Evolutionary conservation across 2,888 invertebrate genomes (phyloP), one percentile per base, ranked within the genome.

Genomic region (Lottia scabra): DNA sequence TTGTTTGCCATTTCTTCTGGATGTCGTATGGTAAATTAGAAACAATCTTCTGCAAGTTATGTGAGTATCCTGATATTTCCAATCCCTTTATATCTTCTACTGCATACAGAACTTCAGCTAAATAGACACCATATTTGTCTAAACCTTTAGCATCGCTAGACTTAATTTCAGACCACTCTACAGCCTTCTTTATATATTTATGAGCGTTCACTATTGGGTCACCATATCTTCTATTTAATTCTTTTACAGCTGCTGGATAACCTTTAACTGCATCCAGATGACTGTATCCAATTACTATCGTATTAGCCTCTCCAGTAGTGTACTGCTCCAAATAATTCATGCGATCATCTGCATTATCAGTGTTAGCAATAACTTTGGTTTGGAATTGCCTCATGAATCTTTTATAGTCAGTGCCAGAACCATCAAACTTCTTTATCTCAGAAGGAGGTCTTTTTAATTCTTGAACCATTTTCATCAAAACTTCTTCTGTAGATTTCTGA

Each of bases 171-270:
- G n/a, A 5, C 16, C 48, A 56, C 16, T 56, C 48, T 19, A 56
- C n/a, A 56, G 48, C 48, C 12, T 19, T 56, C 19, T 56, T 56
- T 56, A 56, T 56, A n/a, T 48, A 56, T n/a, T 6, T 19, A 56
- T 56, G n/a, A 56, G 48, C 48, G n/a, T 19, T 56, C n/a, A 56
- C 48, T 56, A 19, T 19, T 56, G 48, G 19, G 19, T 56, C 19
- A n/a, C 48, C 48, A 56, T 56, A 56, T n/a, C 48, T n/a, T n/a
- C 19, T 19, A n/a, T 56, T n/a, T 10, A 56, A 56, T 56, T 56
- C 48, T 19, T 56, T 56, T 56, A 43, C n/a, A 48, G 69, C 67
- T 62, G 72, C 65, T 30, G n/a, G 13, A 63, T 72, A 72, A 15
- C 71, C 74, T 16, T 19, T 23, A 15, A 16, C 44, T 13, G 72